A percentile compares a stretch with the other conserved stretches of the same genome.
phyloP scores from a whole-genome alignment of 2,797 vertebrate genomes.

The Potorous gilbertii region DNA sequence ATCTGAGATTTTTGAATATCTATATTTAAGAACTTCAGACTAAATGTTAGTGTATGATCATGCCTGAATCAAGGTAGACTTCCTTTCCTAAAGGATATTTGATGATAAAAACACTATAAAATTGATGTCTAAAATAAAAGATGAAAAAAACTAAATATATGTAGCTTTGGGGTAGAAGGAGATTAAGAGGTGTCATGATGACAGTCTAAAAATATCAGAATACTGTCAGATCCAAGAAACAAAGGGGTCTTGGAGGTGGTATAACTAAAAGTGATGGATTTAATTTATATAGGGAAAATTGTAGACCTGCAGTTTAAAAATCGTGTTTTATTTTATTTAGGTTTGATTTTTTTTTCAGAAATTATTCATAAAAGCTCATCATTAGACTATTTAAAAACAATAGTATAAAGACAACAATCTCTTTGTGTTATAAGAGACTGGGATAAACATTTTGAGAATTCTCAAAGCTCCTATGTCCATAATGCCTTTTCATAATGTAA shows the following conservation, averaged over 20 bases:
- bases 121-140: background rate
- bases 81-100: constrained; percentile 15
- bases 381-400: constrained; percentile 25
- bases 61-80: background rate
- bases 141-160: constrained; percentile 12
- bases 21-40: background rate
- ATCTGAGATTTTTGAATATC: background rate
- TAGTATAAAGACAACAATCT: background rate
- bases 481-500: background rate
- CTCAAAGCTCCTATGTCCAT: background rate
- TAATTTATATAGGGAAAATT: background rate
- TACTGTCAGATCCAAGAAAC: background rate
- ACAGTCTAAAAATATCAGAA: background rate
- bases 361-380: background rate
- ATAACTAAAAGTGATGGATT: background rate
- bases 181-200: background rate
- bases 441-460: background rate
- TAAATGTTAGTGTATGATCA: background rate
- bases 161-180: constrained; percentile 39
- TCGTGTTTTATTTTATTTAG: constrained; percentile 22
- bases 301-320: background rate
- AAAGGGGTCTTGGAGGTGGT: background rate
- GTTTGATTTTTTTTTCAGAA: constrained; percentile 5
- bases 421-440: background rate
- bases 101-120: background rate